These are phyloP conservation scores for Poeciliopsis retropinna DNA, from an alignment of 2,113 vertebrate genomes.

Conservation along the genomic window DNA sequence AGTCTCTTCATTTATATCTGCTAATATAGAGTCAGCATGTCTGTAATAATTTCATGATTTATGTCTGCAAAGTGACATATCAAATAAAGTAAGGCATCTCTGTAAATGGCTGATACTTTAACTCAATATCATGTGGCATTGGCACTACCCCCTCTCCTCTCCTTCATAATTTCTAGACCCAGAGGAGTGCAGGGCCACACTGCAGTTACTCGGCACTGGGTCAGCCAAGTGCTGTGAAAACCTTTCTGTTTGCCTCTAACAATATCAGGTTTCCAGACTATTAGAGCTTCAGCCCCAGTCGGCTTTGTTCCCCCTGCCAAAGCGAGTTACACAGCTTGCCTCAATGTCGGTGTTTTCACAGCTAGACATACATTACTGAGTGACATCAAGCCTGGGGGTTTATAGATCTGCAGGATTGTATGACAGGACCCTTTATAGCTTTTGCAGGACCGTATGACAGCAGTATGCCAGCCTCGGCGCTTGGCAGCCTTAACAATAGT, in stretches of 20 bases:
- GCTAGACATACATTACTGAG: conserved; percentile 68
- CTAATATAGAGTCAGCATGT: neutral
- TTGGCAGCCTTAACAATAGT: conserved; percentile 58
- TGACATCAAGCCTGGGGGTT: conserved; percentile 66
- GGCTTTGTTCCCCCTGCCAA: conserved; percentile 66
- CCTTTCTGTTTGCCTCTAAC: conserved; percentile 49
- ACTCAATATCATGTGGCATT: conserved; percentile 40
- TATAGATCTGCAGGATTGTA: conserved; percentile 63
- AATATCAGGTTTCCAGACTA: conserved; percentile 57
- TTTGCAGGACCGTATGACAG: conserved; percentile 66
- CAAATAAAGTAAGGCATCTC: conserved; percentile 34
- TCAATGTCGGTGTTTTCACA: conserved; percentile 70
- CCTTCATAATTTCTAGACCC: conserved; percentile 47
- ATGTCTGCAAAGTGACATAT: neutral
- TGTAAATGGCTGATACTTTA: conserved; percentile 25
- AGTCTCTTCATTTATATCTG: neutral
- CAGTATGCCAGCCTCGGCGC: conserved; percentile 47
- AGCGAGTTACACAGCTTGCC: conserved; percentile 62
- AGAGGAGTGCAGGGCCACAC: conserved; percentile 31
- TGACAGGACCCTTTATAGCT: conserved; percentile 69
- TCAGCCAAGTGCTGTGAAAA: conserved; percentile 59
- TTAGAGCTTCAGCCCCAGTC: conserved; percentile 51
- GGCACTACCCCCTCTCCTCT: conserved; percentile 29
- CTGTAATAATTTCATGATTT: neutral
- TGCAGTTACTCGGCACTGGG: conserved; percentile 40